These are phyloP conservation scores for Gadopsis marmoratus DNA, from an alignment of 2,797 vertebrate species.

Conservation along the genomic window DNA sequence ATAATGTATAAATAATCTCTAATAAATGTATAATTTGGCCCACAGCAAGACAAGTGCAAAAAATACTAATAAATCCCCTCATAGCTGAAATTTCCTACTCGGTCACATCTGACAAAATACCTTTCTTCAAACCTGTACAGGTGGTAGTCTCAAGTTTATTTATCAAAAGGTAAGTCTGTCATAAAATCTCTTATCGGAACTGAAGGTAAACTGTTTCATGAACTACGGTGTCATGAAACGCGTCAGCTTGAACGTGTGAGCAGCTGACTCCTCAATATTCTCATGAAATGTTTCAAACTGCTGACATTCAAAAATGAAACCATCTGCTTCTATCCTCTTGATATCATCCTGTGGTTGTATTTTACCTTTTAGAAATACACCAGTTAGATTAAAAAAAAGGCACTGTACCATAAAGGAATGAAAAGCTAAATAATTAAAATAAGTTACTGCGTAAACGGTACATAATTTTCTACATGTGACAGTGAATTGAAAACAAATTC, in stretches of 20 bases:
- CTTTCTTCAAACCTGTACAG: conserved; percentile 27
- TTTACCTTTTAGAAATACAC: conserved; percentile 23
- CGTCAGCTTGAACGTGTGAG: not conserved
- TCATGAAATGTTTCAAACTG: not conserved
- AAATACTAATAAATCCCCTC: conserved; percentile 36
- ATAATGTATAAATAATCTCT: conserved; percentile 68
- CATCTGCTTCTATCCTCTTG: not conserved
- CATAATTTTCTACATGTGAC: conserved; percentile 4
- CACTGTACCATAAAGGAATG: conserved; percentile 59
- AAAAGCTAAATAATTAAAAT: conserved; percentile 18
- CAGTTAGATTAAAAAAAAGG: conserved; percentile 59
- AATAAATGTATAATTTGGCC: conserved; percentile 65
- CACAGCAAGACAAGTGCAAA: conserved; percentile 58
- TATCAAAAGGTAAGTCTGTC: conserved; percentile 5
- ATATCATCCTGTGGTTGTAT: not conserved
- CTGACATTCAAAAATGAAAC: not conserved
- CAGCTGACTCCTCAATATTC: not conserved
- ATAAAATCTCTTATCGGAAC: not conserved
- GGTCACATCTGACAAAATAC: conserved; percentile 20
- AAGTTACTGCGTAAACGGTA: conserved; percentile 15
- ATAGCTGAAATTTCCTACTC: conserved; percentile 44
- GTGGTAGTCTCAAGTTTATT: not conserved
- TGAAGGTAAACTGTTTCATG: conserved; percentile 18
- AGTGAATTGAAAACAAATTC: conserved; percentile 5
- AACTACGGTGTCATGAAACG: conserved; percentile 8